phyloP scores from a whole-genome alignment of 2,888 invertebrate genomes.

The Tipula lateralis region DNA sequence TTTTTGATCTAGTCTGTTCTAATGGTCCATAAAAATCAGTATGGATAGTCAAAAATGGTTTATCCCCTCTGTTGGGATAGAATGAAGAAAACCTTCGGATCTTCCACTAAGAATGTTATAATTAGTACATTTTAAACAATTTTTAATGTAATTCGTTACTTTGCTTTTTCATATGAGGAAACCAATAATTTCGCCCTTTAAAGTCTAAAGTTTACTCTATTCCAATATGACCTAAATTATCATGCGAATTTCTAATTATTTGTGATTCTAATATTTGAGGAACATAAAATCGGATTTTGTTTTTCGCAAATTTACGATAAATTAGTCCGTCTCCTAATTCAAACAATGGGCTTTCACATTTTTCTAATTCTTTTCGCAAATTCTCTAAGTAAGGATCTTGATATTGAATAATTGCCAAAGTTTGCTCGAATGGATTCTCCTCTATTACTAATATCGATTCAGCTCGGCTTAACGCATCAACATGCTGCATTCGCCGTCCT shows the following conservation, averaged over 20 bases:
- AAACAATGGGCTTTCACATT: constrained; percentile 31
- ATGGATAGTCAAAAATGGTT: constrained; percentile 37
- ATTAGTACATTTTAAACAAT: constrained; percentile 33
- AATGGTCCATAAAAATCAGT: constrained; percentile 33
- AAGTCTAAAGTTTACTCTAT: constrained; percentile 39
- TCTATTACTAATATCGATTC: background rate
- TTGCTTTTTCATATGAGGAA: constrained; percentile 39
- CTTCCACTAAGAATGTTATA: constrained; percentile 30
- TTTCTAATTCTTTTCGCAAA: constrained; percentile 34
- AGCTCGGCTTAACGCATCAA: background rate
- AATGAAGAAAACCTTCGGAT: constrained; percentile 35
- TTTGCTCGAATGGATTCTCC: too few relatives aligned
- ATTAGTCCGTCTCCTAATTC: constrained; percentile 35
- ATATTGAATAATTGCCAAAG: too few relatives aligned
- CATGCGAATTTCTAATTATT: constrained; percentile 38
- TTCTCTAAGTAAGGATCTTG: too few relatives aligned
- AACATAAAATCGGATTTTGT: constrained; percentile 34
- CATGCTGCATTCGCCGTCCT: too few relatives aligned
- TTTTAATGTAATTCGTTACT: constrained; percentile 34
- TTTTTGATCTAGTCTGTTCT: background rate
- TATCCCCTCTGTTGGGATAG: constrained; percentile 38
- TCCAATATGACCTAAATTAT: constrained; percentile 40
- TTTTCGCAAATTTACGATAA: constrained; percentile 31
- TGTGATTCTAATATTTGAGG: constrained; percentile 37
- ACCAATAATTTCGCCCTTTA: constrained; percentile 40